phyloP scores from a whole-genome alignment of 2,888 invertebrate species.

The Zelleria hepariella region DNA sequence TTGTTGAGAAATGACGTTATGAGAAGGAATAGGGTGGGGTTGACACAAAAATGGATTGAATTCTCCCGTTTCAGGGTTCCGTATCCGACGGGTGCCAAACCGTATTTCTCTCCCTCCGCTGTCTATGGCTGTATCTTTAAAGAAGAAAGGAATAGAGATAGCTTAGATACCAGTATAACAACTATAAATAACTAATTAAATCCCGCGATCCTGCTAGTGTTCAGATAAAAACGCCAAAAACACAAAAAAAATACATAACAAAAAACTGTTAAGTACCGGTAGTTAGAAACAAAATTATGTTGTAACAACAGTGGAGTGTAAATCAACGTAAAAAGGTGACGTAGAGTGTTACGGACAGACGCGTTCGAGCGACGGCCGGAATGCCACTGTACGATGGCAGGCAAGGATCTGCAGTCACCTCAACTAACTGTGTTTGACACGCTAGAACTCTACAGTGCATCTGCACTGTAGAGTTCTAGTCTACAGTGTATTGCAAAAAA shows the following conservation, averaged over 20 bases:
- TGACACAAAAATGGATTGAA: neutral
- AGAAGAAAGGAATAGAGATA: too few relatives aligned
- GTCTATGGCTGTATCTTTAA: too few relatives aligned
- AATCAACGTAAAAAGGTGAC: neutral
- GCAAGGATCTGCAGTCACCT: too few relatives aligned
- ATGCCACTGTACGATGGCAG: neutral
- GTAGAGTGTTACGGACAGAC: neutral
- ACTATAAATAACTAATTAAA: neutral
- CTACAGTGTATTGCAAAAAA: too few relatives aligned
- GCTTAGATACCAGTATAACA: too few relatives aligned
- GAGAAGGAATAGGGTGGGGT: too few relatives aligned
- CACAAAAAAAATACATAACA: neutral
- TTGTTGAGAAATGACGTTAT: too few relatives aligned
- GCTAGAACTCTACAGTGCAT: too few relatives aligned
- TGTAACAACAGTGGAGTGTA: neutral
- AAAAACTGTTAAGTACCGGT: neutral
- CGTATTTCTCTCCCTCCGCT: neutral
- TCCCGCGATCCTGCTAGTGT: neutral
- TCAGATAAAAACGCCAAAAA: neutral
- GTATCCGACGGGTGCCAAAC: neutral
- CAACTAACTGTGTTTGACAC: too few relatives aligned
- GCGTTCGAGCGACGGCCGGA: neutral
- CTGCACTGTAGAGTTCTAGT: too few relatives aligned
- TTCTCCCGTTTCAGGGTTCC: neutral
- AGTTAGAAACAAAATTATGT: neutral